A percentile compares a stretch with the other conserved stretches of the same genome.
Evolutionary conservation across 2,113 vertebrate species (phyloP).

Genomic region (Anser brachyrhynchus): DNA sequence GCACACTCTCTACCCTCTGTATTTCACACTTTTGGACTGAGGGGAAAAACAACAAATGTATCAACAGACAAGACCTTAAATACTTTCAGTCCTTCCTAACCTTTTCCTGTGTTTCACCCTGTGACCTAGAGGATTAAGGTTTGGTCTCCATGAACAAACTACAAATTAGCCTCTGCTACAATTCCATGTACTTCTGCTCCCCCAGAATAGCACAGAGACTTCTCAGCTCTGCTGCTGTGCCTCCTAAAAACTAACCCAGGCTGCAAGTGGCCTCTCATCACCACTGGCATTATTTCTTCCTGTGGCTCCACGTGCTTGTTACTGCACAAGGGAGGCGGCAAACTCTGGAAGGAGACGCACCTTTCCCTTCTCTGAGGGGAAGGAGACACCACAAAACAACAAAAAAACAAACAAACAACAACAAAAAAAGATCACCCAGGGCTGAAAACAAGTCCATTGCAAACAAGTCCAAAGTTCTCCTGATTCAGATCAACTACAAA

Average conservation of each 20-base stretch:
- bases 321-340: not conserved
- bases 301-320: not conserved
- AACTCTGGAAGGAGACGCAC: not conserved
- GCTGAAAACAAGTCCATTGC: not conserved
- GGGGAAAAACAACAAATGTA: not conserved
- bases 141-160: not conserved
- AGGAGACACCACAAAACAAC: not conserved
- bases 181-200: not conserved
- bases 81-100: not conserved
- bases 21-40: not conserved
- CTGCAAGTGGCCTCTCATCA: not conserved
- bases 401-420: too few relatives aligned
- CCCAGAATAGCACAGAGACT: not conserved
- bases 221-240: not conserved
- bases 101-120: not conserved
- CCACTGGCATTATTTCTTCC: not conserved
- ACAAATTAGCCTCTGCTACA: not conserved
- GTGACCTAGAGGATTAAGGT: not conserved
- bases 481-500: not conserved
- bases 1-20: not conserved
- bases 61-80: not conserved
- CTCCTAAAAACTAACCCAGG: not conserved
- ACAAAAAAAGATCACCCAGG: not conserved
- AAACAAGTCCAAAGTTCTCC: not conserved
- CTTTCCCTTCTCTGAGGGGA: not conserved